These are phyloP conservation scores for Aphrophora alni DNA, from an alignment of 2,888 invertebrate species.

Conservation along the genomic window DNA sequence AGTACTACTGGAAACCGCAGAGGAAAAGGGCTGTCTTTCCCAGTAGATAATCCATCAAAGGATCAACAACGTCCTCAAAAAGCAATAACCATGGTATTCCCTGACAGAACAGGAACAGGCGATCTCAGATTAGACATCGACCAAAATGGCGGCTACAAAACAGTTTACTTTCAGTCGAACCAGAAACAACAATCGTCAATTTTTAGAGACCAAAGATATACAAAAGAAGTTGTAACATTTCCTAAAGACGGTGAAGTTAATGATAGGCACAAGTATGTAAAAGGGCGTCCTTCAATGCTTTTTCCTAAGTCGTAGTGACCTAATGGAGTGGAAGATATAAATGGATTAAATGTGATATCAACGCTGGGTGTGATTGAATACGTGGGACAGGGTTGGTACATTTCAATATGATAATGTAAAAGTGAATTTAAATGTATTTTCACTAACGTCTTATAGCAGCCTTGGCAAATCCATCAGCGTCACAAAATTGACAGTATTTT, in stretches of 20 bases:
- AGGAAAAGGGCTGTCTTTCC: slow-evolving; percentile 40
- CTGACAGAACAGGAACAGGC: slow-evolving; percentile 53
- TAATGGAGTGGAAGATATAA: slow-evolving; percentile 39
- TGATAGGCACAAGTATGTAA: not conserved
- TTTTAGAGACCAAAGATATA: slow-evolving; percentile 20
- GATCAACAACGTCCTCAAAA: not conserved
- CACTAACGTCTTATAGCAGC: not conserved
- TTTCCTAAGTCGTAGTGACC: slow-evolving; percentile 21
- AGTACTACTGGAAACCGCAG: slow-evolving; percentile 12
- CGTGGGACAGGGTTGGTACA: not conserved
- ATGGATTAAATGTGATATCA: slow-evolving; percentile 23
- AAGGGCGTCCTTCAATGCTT: slow-evolving; percentile 24
- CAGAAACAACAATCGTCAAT: not conserved
- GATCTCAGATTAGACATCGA: slow-evolving; percentile 51
- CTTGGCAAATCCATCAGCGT: not conserved
- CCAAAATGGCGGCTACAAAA: slow-evolving; percentile 38
- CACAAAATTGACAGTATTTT: not conserved
- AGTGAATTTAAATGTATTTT: slow-evolving; percentile 10
- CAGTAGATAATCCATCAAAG: slow-evolving; percentile 6
- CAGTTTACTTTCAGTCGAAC: slow-evolving; percentile 31
- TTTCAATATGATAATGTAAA: slow-evolving; percentile 10
- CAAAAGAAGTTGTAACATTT: slow-evolving; percentile 11
- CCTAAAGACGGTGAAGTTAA: not conserved
- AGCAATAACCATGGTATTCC: slow-evolving; percentile 46
- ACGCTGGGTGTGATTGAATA: not conserved